A percentile compares a stretch with the other conserved stretches of the same genome.
These are phyloP conservation scores for Tillus elongatus DNA, from an alignment of 2,888 invertebrate species.

Conservation along the genomic window DNA sequence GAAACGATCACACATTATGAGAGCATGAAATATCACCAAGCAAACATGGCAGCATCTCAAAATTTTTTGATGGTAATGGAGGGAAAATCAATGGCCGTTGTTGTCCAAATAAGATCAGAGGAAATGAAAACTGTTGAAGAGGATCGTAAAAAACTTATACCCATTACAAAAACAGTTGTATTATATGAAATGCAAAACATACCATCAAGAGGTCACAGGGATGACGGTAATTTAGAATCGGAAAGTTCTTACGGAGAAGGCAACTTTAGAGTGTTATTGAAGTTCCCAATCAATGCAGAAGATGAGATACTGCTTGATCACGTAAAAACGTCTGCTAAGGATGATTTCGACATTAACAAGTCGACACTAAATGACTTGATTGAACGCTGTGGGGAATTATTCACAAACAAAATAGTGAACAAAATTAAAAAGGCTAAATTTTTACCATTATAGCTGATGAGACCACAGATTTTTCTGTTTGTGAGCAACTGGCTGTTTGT, in stretches of 20 bases:
- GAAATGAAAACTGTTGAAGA: slow-evolving; percentile 7
- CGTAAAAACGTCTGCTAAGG: slow-evolving; percentile 6
- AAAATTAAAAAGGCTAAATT: no score
- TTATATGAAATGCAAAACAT: no score
- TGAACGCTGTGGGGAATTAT: slow-evolving; percentile 3
- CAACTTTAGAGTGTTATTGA: slow-evolving; percentile 11
- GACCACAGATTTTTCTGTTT: not conserved
- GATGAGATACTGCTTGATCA: slow-evolving; percentile 9
- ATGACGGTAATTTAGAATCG: no score
- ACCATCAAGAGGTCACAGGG: no score
- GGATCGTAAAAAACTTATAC: no score
- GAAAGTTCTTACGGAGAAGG: no score
- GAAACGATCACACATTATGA: slow-evolving; percentile 5
- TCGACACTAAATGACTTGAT: slow-evolving; percentile 10
- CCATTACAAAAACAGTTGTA: no score
- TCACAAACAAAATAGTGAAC: slow-evolving; percentile 8
- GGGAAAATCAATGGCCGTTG: slow-evolving; percentile 6
- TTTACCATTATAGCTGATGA: slow-evolving; percentile 4
- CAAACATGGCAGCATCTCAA: slow-evolving; percentile 7
- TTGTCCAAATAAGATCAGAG: slow-evolving; percentile 6
- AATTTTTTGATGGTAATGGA: slow-evolving; percentile 7
- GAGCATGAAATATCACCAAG: no score
- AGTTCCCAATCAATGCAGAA: slow-evolving; percentile 9
- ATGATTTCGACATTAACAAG: slow-evolving; percentile 9
- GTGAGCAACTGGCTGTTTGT: not conserved